A percentile compares a stretch with the other conserved stretches of the same genome.
These are phyloP conservation scores for Hesperophylax magnus DNA, from an alignment of 1,140 invertebrate genomes.

Conservation along the genomic window DNA sequence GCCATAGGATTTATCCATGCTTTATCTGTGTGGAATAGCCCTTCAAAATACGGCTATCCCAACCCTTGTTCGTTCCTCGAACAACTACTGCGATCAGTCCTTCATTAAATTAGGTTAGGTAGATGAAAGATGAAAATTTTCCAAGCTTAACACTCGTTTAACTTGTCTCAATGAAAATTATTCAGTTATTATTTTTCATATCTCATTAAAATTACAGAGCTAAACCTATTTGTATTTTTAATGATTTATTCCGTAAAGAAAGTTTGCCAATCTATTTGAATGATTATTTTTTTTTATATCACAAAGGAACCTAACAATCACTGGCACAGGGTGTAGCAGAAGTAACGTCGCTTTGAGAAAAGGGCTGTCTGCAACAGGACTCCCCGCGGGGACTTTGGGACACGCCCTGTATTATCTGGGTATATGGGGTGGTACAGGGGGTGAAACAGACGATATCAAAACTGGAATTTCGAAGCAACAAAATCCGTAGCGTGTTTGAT, in stretches of 20 bases:
- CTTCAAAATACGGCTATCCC: too few relatives aligned
- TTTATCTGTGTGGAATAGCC: too few relatives aligned
- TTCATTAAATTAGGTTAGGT: too few relatives aligned
- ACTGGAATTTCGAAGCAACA: too few relatives aligned
- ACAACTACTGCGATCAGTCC: too few relatives aligned
- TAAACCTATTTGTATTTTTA: background rate
- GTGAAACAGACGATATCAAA: background rate
- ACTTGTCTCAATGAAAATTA: background rate
- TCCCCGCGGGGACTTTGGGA: conserved; percentile 1
- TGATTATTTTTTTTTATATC: background rate
- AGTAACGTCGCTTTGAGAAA: background rate
- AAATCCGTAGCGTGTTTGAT: too few relatives aligned
- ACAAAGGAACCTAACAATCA: background rate
- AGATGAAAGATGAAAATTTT: background rate
- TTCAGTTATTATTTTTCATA: background rate
- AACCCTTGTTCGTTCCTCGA: too few relatives aligned
- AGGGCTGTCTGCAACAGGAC: background rate
- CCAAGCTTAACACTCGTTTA: background rate
- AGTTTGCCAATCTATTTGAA: background rate
- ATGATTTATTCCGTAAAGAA: background rate
- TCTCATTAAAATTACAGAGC: background rate
- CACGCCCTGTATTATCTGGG: background rate
- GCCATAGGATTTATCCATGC: too few relatives aligned
- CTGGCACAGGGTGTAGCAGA: background rate
- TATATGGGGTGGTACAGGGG: background rate